Conservation (phyloP, 2,113 vertebrate species). For the Sander lucioperca region DNA sequence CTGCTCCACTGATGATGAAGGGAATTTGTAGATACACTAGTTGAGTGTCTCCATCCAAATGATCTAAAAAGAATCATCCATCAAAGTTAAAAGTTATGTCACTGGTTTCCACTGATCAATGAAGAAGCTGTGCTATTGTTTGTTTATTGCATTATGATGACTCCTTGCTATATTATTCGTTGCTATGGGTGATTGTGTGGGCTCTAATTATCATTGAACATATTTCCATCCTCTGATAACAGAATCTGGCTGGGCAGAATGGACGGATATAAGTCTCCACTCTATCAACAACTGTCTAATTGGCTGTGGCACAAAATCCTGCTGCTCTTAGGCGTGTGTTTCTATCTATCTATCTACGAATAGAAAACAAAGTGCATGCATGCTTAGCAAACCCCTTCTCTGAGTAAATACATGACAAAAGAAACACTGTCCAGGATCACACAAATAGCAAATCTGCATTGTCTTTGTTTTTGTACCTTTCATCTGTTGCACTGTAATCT, state of each 20-base stretch:
- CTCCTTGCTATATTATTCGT: not conserved
- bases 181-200: not conserved
- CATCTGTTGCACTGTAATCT: constrained; percentile 26
- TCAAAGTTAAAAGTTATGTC: not conserved
- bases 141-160: not conserved
- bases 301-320: constrained; percentile 17
- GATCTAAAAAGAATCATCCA: too few species aligned
- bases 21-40: too few species aligned
- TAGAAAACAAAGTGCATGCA: constrained; percentile 16
- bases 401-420: constrained; percentile 17
- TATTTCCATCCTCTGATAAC: constrained; percentile 13
- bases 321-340: not conserved
- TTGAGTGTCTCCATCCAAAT: too few species aligned
- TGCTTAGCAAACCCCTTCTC: constrained; percentile 23
- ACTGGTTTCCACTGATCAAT: not conserved
- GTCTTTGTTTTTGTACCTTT: not conserved
- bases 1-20: too few species aligned
- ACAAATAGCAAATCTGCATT: constrained; percentile 21
- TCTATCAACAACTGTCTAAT: constrained; percentile 39
- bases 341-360: constrained; percentile 2
- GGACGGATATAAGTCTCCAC: constrained; percentile 27
- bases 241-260: not conserved
- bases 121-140: not conserved
- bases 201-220: not conserved
- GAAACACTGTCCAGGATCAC: constrained; percentile 3